These are phyloP conservation scores for Euleptes europaea DNA, from an alignment of 2,113 vertebrate genomes.

Conservation along the genomic window DNA sequence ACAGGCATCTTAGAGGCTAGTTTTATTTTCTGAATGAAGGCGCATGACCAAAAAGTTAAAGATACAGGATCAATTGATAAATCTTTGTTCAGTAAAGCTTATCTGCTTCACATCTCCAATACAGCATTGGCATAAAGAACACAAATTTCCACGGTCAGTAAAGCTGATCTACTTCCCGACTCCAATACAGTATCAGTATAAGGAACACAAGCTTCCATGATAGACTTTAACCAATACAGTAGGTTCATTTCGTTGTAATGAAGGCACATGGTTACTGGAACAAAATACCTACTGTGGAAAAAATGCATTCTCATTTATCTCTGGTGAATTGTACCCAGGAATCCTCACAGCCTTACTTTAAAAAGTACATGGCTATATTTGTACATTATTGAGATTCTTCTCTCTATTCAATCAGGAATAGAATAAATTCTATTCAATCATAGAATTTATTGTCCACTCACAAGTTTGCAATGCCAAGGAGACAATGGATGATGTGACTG, in stretches of 20 bases:
- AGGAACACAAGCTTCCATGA: background rate
- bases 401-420: background rate
- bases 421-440: too few species aligned
- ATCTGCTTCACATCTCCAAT: conserved; percentile 13
- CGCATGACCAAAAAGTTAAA: background rate
- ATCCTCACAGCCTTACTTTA: background rate
- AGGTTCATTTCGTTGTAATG: background rate
- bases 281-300: background rate
- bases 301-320: background rate
- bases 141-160: background rate
- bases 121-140: accelerated
- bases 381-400: background rate
- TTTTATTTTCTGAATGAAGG: conserved; percentile 4
- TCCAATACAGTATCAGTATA: accelerated
- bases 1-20: background rate
- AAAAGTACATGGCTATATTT: background rate
- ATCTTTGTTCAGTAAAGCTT: background rate
- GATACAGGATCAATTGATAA: conserved; percentile 31
- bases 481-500: conserved; percentile 1
- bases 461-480: conserved; percentile 10
- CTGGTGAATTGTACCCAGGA: background rate
- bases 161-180: conserved; percentile 21
- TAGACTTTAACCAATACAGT: background rate
- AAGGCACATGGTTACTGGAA: conserved; percentile 15
- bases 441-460: background rate